Evolutionary conservation across 2,797 vertebrate genomes (phyloP).

Genomic region (Cirrhinus mrigala): DNA sequence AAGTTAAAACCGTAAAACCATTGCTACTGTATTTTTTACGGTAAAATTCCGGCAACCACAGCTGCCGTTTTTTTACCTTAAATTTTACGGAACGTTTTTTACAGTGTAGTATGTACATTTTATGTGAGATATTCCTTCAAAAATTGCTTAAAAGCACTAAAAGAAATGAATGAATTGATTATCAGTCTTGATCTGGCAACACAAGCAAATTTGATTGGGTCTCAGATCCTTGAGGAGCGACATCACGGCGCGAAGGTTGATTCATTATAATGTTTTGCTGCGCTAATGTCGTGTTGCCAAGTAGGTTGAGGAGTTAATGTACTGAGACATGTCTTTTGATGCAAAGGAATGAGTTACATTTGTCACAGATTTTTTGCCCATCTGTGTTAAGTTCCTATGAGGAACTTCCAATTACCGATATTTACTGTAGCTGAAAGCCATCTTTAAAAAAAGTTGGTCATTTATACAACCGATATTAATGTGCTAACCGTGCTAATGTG

Average conservation of each 20-base stretch:
- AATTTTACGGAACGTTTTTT: no score
- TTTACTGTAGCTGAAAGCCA: constrained; percentile 18
- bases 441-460: background rate
- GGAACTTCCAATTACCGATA: constrained; percentile 4
- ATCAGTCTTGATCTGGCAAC: background rate
- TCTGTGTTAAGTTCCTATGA: background rate
- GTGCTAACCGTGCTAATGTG: constrained; percentile 6
- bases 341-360: constrained; percentile 56
- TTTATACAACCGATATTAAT: constrained; percentile 11
- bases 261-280: constrained; percentile 68
- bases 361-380: constrained; percentile 42
- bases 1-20: no score
- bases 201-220: background rate
- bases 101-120: background rate
- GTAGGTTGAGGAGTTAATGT: constrained; percentile 68
- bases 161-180: background rate
- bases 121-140: background rate
- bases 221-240: constrained; percentile 51
- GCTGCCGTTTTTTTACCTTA: no score
- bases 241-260: constrained; percentile 66
- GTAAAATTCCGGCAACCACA: no score
- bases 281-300: constrained; percentile 57
- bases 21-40: no score
- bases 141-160: background rate
- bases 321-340: constrained; percentile 61